Base-by-base conservation (phyloP, 2,888 invertebrate genomes). In the Drosophila anomelani region DNA sequence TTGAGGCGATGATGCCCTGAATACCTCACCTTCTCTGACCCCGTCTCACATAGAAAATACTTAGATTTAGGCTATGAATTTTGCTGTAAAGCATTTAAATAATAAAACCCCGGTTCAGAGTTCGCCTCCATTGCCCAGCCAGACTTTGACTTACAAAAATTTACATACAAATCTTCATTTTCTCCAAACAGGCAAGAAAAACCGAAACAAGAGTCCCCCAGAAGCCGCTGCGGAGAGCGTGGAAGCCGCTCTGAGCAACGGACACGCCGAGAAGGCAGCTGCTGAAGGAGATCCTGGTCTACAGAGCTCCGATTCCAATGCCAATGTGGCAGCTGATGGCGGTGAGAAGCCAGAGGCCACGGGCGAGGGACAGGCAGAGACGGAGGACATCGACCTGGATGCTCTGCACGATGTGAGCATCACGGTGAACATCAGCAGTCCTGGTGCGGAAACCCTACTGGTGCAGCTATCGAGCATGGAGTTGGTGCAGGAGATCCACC, bases 381-480 rank as follows among this genome's bases (percentile, higher is more conserved):
- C 74, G 3, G 92, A 92, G 62, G 89, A 88, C 39, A 84, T 89
- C 29, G 91, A 92, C 66, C 78, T 97, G 60, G 96, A 97, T 74
- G 96, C 97, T 83, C 95, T 98, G 86, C 98, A 98, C 91, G 98
- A 98, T 90, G 94, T 96, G 93, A 97, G 98, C 55, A 97, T 98
- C 91, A 97, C 96, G 60, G 97, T 99, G n/a, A 97, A 98, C 93
- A 97, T 99, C 87, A 95, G 96, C 67, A 96, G 97, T 87, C 98
- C 98, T 12, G 97, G 97, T 2, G 94, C 97, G 12, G 98, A 98
- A 5, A 53, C 20, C 85, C 94, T 97, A 1, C 96, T 99, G 90
- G 97, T 99, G 89, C 98, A 98, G 94, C 97, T 99, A 51, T 98
- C 98, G 26, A 98, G 98, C 91, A 98, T 98, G 96, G 98, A 99